Evolutionary conservation across 2,797 vertebrate species (phyloP).

Genomic region (Sciaenops ocellatus): DNA sequence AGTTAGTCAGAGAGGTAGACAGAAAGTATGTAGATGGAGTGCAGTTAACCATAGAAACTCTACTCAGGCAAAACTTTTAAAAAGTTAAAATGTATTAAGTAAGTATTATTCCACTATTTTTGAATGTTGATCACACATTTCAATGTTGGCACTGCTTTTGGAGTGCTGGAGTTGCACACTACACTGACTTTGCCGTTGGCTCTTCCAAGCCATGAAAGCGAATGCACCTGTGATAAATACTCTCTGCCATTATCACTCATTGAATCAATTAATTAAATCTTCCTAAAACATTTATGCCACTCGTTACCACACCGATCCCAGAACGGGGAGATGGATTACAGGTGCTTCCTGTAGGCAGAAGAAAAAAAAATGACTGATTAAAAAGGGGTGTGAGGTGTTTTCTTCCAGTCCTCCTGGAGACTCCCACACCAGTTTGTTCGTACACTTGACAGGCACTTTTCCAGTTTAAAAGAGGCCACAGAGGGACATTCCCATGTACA

Average conservation of each 20-base stretch:
- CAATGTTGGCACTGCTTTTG: neutral
- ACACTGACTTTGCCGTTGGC: slow-evolving; percentile 70
- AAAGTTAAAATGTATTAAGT: neutral
- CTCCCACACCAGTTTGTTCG: slow-evolving; percentile 33
- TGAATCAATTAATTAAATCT: slow-evolving; percentile 82
- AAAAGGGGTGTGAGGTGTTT: slow-evolving; percentile 61
- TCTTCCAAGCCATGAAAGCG: slow-evolving; percentile 58
- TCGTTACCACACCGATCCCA: slow-evolving; percentile 68
- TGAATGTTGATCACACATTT: slow-evolving; percentile 4
- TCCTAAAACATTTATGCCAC: slow-evolving; percentile 77
- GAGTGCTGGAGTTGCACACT: slow-evolving; percentile 6
- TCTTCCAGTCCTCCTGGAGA: slow-evolving; percentile 49
- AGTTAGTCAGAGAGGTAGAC: slow-evolving; percentile 17
- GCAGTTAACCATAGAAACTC: slow-evolving; percentile 22
- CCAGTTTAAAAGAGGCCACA: slow-evolving; percentile 50
- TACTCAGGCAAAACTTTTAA: neutral
- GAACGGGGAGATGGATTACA: slow-evolving; percentile 79
- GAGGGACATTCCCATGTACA: slow-evolving; percentile 59
- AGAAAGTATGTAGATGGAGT: neutral
- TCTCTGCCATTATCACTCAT: slow-evolving; percentile 72
- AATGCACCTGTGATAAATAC: slow-evolving; percentile 77
- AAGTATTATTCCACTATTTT: slow-evolving; percentile 12
- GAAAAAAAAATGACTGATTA: slow-evolving; percentile 65
- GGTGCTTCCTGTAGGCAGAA: slow-evolving; percentile 77
- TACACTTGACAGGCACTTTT: slow-evolving; percentile 47